These are phyloP conservation scores for Streblospio benedicti DNA, from an alignment of 1,140 invertebrate genomes.

Conservation along the genomic window DNA sequence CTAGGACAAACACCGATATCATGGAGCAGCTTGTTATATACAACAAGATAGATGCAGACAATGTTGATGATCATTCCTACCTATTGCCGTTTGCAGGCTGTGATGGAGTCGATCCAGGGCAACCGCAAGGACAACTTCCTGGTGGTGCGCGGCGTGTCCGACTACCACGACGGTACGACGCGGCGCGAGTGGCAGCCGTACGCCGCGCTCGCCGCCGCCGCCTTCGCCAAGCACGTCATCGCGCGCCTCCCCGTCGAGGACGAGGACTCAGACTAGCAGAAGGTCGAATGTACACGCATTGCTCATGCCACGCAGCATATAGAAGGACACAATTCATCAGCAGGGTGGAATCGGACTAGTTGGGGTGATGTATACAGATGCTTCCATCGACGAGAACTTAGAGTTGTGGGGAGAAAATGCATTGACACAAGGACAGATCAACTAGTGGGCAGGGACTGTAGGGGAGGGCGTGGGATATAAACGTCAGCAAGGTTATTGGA, in stretches of 20 bases:
- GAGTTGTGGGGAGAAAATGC: too few species aligned
- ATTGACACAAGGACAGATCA: too few species aligned
- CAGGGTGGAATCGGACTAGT: too few species aligned
- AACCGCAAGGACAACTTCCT: slow-evolving; percentile 83
- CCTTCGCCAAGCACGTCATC: slow-evolving; percentile 84
- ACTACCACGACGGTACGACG: slow-evolving; percentile 12
- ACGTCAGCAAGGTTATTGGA: too few species aligned
- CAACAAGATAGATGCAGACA: neutral
- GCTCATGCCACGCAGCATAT: too few species aligned
- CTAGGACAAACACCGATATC: too few species aligned
- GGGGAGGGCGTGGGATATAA: too few species aligned
- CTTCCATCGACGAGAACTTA: too few species aligned
- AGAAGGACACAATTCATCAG: too few species aligned
- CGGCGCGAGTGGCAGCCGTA: slow-evolving; percentile 82
- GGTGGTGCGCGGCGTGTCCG: slow-evolving; percentile 65
- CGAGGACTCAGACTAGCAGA: neutral
- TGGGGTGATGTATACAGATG: too few species aligned
- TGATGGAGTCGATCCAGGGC: slow-evolving; percentile 63
- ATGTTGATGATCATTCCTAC: neutral
- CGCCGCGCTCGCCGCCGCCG: slow-evolving; percentile 77
- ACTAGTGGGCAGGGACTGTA: too few species aligned
- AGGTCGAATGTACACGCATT: too few species aligned
- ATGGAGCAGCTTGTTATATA: neutral
- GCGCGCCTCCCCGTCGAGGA: slow-evolving; percentile 21
- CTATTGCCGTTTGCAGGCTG: slow-evolving; percentile 16